A percentile compares a stretch with the other conserved stretches of the same genome.
Conservation (phyloP, 1,140 invertebrate species). For the Drosophila paulistorum region DNA sequence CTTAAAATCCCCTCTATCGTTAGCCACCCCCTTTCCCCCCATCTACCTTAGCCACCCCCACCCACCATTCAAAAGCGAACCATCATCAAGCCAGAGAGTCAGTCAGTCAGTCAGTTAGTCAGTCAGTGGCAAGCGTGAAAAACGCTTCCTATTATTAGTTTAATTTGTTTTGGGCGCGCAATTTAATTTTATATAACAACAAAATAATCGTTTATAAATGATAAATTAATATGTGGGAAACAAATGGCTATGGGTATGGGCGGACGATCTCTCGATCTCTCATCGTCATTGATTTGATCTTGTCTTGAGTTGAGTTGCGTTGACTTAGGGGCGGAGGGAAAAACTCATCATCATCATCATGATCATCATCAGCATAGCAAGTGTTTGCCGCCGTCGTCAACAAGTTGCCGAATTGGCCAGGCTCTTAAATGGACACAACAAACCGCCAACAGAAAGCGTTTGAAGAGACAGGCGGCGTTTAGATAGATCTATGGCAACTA, state of each 20-base stretch:
- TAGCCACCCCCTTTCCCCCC: not conserved
- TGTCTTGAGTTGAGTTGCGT: not conserved
- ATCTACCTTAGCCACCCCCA: not conserved
- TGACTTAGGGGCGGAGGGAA: slow-evolving; percentile 18
- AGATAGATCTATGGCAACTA: slow-evolving; percentile 5
- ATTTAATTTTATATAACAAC: slow-evolving; percentile 80
- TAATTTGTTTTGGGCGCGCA: slow-evolving; percentile 79
- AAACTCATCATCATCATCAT: slow-evolving; percentile 37
- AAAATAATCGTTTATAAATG: slow-evolving; percentile 81
- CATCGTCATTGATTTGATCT: slow-evolving; percentile 49
- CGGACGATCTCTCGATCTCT: slow-evolving; percentile 48
- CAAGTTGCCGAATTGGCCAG: slow-evolving; percentile 13
- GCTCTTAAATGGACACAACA: slow-evolving; percentile 10
- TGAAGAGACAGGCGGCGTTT: not conserved
- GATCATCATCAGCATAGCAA: slow-evolving; percentile 4
- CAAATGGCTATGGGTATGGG: slow-evolving; percentile 64
- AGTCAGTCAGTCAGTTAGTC: not conserved
- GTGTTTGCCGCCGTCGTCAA: slow-evolving; percentile 4
- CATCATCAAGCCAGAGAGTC: slow-evolving; percentile 22
- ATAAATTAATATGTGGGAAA: slow-evolving; percentile 80
- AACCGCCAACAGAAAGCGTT: slow-evolving; percentile 6
- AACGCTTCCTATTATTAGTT: slow-evolving; percentile 80
- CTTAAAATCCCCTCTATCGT: not conserved
- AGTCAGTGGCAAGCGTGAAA: slow-evolving; percentile 64
- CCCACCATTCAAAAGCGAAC: not conserved